A percentile compares a stretch with the other conserved stretches of the same genome.
These are phyloP conservation scores for Tetragonula clypearis DNA, from an alignment of 1,140 invertebrate genomes.

Conservation along the genomic window DNA sequence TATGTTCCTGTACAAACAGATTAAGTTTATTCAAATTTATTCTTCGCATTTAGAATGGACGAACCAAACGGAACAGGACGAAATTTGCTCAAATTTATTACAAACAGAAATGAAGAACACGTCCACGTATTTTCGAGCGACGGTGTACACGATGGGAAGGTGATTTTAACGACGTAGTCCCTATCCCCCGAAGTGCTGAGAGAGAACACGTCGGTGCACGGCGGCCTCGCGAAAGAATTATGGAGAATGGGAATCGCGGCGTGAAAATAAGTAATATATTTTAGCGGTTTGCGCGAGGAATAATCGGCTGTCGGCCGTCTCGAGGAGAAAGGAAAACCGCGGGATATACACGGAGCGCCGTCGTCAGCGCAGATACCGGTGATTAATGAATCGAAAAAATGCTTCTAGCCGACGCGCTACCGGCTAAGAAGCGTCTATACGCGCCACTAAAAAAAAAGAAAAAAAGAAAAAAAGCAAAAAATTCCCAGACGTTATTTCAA, in stretches of 20 bases:
- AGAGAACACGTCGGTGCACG: slow-evolving; percentile 23
- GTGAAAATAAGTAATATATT: slow-evolving; percentile 49
- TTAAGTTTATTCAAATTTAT: no score
- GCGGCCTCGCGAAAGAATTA: slow-evolving; percentile 24
- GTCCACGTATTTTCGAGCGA: no score
- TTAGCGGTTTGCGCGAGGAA: slow-evolving; percentile 22
- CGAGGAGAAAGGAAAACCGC: slow-evolving; percentile 8
- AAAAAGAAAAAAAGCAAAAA: not conserved
- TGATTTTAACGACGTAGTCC: not conserved
- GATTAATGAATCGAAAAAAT: slow-evolving; percentile 50
- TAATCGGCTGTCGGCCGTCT: slow-evolving; percentile 34
- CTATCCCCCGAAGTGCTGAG: not conserved
- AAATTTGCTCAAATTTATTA: no score
- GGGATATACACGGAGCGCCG: not conserved
- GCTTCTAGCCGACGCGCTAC: slow-evolving; percentile 15
- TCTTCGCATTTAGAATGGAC: no score
- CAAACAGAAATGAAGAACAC: no score
- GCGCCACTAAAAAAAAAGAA: not conserved
- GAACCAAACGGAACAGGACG: no score
- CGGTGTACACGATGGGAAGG: no score
- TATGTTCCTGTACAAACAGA: no score
- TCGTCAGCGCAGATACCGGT: slow-evolving; percentile 15
- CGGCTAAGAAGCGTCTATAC: slow-evolving; percentile 13
- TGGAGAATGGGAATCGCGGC: slow-evolving; percentile 19
- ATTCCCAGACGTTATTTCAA: slow-evolving; percentile 17